Base-by-base conservation (phyloP, 2,888 invertebrate genomes). In the Neoitamus cyanurus region DNA sequence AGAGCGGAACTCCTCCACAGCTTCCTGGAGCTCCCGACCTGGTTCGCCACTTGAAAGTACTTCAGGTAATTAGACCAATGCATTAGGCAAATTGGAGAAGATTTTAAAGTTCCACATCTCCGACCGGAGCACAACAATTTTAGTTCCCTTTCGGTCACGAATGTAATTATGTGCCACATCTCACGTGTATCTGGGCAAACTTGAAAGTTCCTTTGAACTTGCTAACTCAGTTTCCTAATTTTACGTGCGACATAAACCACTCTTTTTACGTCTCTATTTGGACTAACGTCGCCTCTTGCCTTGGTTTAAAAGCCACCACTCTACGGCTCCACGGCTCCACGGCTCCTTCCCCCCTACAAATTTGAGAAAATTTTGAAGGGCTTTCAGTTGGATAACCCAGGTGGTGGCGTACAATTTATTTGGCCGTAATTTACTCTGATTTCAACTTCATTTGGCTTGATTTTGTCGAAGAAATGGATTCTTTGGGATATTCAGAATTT, bases 21-120 rank as follows among this genome's bases (percentile, higher is more conserved):
- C 31, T 58, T 80, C 58, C 80, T 31, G 7, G 20, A 80, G 58
- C 15, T 80, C 31, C 46, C 4, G 20, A 34, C 48, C n/a, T 11
- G 31, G 34, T 58, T 58, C 48, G 58, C 31, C 58, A 80, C 80
- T 80, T 48, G 34, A 80, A 80, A 80, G 31, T 58, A 80, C 80
- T 80, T 80, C 80, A 80, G 80, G 80, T 80, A 80, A 68, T 80
- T 80, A 80, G 58, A 80, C 31, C 80, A 34, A 80, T 31, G 80
- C 80, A 80, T 80, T 80, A 80, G 34, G 68, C 80, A 80, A 80
- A 80, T 80, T 80, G 58, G 80, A 25, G 80, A 58, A 58, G 80
- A 68, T 58, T 80, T 80, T 80, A 34, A 80, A 80, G 68, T 6
- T 58, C 15, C 80, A 58, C 80, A 48, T 80, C 58, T 80, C n/a